A percentile compares a stretch with the other conserved stretches of the same genome.
Evolutionary conservation across 1,140 invertebrate species (phyloP).

Genomic region (Phenacoccus solenopsis): DNA sequence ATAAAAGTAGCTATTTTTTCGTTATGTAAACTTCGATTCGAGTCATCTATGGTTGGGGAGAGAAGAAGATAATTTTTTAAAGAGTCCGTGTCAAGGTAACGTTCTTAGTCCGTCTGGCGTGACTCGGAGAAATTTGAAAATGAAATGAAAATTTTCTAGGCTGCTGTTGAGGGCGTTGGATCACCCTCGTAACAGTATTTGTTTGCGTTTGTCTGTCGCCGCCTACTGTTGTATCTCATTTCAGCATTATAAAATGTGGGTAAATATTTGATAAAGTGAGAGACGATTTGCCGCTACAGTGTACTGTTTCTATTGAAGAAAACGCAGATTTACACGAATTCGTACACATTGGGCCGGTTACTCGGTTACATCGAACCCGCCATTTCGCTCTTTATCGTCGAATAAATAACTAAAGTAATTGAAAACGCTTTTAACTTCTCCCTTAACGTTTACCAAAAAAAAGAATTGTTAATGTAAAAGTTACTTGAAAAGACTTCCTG

Average conservation of each 20-base stretch:
- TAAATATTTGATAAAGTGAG: background rate
- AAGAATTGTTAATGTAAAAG: constrained; percentile 3
- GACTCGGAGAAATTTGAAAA: no score
- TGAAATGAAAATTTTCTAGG: no score
- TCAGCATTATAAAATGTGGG: background rate
- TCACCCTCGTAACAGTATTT: no score
- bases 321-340: background rate
- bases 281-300: background rate
- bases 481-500: background rate
- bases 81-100: no score
- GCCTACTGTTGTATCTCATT: background rate
- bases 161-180: no score
- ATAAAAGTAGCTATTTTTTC: background rate
- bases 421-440: constrained; percentile 1
- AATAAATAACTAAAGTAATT: constrained; percentile 4
- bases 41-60: no score
- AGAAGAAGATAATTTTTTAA: no score
- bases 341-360: background rate
- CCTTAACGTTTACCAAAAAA: background rate
- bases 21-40: background rate
- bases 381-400: background rate
- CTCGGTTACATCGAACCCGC: background rate
- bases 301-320: background rate
- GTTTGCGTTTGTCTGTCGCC: background rate
- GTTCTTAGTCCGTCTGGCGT: background rate